phyloP scores from a whole-genome alignment of 2,113 vertebrate genomes.

The Ammospiza nelsoni region DNA sequence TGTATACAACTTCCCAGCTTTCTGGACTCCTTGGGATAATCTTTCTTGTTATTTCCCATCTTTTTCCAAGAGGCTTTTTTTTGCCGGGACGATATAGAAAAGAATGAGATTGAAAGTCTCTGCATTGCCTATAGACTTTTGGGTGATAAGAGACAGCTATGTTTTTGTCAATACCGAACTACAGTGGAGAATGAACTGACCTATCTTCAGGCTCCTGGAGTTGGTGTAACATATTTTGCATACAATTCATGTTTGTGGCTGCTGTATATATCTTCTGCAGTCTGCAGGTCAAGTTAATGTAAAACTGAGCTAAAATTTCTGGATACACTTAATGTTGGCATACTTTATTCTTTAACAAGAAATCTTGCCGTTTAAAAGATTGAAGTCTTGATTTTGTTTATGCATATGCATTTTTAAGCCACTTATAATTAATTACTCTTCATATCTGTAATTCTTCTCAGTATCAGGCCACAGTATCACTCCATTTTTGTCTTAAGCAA shows the following conservation, averaged over 20 bases:
- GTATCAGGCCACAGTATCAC: not conserved
- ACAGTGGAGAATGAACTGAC: not conserved
- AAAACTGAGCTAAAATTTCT: not conserved
- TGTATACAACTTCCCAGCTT: not conserved
- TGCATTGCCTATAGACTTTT: not conserved
- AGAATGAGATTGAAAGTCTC: not conserved
- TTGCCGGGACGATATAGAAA: not conserved
- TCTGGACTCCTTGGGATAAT: not conserved
- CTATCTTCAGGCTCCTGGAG: not conserved
- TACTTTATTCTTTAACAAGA: not conserved
- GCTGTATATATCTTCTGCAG: not conserved
- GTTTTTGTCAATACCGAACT: not conserved
- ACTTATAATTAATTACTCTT: not conserved
- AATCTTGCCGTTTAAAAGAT: not conserved
- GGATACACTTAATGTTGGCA: not conserved
- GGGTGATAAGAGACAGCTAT: not conserved
- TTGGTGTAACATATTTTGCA: not conserved
- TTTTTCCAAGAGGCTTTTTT: not conserved
- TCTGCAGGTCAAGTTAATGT: not conserved
- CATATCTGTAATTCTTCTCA: not conserved
- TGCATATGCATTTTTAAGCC: not conserved
- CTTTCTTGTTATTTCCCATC: not conserved
- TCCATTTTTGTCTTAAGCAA: not conserved
- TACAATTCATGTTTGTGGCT: not conserved
- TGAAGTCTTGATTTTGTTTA: not conserved